These are phyloP conservation scores for Cervus canadensis DNA, from an alignment of 2,113 vertebrate species.

Conservation along the genomic window DNA sequence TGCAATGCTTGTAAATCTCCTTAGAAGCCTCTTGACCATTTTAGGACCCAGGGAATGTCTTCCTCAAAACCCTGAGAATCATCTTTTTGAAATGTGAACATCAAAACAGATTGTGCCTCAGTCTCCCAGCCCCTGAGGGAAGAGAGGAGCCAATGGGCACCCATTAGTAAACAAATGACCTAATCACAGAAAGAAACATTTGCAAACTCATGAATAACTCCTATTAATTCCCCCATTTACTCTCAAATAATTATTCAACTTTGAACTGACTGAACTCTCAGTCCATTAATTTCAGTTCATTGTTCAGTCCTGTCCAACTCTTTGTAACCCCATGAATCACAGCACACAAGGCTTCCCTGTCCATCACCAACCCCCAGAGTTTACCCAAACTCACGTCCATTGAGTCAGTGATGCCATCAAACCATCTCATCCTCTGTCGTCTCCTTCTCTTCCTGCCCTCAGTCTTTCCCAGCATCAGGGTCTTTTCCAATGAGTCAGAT, in stretches of 20 bases:
- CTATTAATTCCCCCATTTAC: not conserved
- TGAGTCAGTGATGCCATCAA: not conserved
- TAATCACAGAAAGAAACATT: not conserved
- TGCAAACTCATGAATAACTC: not conserved
- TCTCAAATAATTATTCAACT: not conserved
- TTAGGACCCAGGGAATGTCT: not conserved
- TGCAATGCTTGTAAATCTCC: not conserved
- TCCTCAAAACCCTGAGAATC: not conserved
- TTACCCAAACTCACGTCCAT: not conserved
- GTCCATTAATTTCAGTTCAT: not conserved
- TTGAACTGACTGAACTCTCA: not conserved
- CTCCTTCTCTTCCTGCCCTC: not conserved
- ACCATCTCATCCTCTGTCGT: not conserved
- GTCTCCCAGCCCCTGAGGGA: not conserved
- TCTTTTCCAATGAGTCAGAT: not conserved
- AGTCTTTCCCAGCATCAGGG: not conserved
- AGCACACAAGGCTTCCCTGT: not conserved
- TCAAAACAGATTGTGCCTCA: not conserved
- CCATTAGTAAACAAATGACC: not conserved
- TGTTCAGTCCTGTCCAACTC: not conserved
- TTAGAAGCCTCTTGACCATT: not conserved
- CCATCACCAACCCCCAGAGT: not conserved
- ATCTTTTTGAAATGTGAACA: not conserved
- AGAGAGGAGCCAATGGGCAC: accelerated
- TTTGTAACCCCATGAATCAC: not conserved